Conservation (phyloP, 2,888 invertebrate species). For the Odontomyia ornata region DNA sequence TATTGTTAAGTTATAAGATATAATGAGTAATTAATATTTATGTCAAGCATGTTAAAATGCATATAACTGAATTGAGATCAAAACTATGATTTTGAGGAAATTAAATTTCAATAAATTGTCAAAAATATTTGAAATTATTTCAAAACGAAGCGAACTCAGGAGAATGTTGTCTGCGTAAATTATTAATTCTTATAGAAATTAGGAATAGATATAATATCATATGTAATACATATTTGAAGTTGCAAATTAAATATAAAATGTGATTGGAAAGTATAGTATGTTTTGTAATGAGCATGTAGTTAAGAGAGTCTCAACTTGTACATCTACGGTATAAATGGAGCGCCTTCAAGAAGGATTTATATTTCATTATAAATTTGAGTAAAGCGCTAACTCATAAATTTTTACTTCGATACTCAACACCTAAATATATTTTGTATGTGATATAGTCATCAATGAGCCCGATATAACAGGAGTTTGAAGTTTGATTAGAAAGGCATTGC, state of each 20-base stretch:
- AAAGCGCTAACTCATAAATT: conserved; percentile 33
- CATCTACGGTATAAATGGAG: conserved; percentile 20
- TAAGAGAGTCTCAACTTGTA: conserved; percentile 17
- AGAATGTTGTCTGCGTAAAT: background rate
- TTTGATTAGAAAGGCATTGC: background rate
- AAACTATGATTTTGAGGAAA: background rate
- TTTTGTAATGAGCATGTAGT: background rate
- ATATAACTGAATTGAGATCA: background rate
- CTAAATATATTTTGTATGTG: conserved; percentile 13
- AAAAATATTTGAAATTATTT: conserved; percentile 22
- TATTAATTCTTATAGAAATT: background rate
- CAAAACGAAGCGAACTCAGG: background rate
- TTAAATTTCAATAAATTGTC: background rate
- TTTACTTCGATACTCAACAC: conserved; percentile 15
- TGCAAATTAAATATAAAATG: background rate
- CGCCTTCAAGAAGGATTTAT: conserved; percentile 30
- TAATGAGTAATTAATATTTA: conserved; percentile 6
- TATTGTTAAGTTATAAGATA: background rate
- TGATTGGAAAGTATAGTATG: background rate
- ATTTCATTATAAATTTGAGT: conserved; percentile 40
- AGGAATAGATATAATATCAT: background rate
- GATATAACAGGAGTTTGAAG: conserved; percentile 35
- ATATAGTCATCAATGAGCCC: conserved; percentile 2
- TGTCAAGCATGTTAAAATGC: conserved; percentile 3
- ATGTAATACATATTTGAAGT: conserved; percentile 3